Percentiles rank a stretch among this genome's conserved stretches.
These are phyloP conservation scores for Geotrypetes seraphini DNA, from an alignment of 2,797 vertebrate species.

Conservation along the genomic window DNA sequence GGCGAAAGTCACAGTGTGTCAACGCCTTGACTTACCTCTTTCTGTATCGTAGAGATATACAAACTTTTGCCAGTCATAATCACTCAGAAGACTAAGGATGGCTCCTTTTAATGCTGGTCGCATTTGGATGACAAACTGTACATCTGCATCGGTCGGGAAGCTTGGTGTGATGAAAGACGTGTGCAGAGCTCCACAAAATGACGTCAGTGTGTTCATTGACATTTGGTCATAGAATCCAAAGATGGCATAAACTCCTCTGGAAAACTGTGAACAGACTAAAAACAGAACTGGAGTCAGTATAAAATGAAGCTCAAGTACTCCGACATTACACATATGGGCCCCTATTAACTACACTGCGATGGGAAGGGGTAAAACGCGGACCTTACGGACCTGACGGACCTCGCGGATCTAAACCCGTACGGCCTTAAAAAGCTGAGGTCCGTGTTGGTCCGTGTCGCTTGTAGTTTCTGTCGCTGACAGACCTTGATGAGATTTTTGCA, in stretches of 20 bases:
- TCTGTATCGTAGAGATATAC: constrained; percentile 98
- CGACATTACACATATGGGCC: too few relatives aligned
- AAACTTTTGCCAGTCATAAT: constrained; percentile 97
- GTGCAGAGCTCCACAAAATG: constrained; percentile 94
- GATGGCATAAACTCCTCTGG: constrained; percentile 96
- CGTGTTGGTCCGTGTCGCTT: too few relatives aligned
- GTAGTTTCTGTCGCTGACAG: too few relatives aligned
- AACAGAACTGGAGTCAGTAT: constrained; percentile 24
- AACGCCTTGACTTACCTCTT: constrained; percentile 70
- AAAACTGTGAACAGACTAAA: constrained; percentile 97
- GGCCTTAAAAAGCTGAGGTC: too few relatives aligned
- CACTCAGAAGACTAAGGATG: constrained; percentile 85
- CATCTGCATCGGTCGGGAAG: constrained; percentile 92
- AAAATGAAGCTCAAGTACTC: too few relatives aligned
- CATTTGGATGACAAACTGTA: constrained; percentile 98
- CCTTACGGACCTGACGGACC: too few relatives aligned
- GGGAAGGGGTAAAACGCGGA: too few relatives aligned
- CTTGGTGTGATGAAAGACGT: constrained; percentile 96
- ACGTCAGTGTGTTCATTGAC: constrained; percentile 98
- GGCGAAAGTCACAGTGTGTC: too few relatives aligned
- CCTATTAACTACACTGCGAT: too few relatives aligned
- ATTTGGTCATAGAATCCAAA: constrained; percentile 99
- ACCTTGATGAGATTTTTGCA: too few relatives aligned
- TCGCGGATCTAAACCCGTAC: too few relatives aligned
- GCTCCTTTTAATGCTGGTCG: constrained; percentile 85